phyloP scores from a whole-genome alignment of 2,888 invertebrate species.

The Pomacea canaliculata region DNA sequence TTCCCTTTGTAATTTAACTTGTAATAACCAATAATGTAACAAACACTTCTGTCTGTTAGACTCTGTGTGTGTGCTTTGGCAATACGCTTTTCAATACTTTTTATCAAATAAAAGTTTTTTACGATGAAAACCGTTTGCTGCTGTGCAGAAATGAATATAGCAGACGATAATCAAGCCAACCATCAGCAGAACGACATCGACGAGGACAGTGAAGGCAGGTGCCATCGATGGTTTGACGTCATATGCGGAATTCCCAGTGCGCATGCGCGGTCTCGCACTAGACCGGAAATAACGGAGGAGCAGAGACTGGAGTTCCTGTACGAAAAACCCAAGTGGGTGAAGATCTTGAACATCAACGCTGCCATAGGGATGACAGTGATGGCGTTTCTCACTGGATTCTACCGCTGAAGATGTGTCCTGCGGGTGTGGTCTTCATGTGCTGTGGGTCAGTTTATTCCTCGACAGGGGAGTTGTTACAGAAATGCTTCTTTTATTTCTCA shows the following conservation, averaged over 20 bases:
- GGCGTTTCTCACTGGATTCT: conserved; percentile 55
- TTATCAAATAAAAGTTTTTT: no score
- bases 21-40: no score
- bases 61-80: no score
- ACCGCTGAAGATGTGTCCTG: conserved; percentile 33
- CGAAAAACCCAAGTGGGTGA: conserved; percentile 44
- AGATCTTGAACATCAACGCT: conserved; percentile 53
- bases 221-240: conserved; percentile 42
- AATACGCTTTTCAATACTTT: no score
- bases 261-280: conserved; percentile 9
- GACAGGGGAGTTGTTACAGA: background rate
- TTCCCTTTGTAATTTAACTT: no score
- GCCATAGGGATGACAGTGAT: conserved; percentile 47
- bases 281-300: conserved; percentile 34
- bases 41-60: no score
- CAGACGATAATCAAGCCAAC: background rate
- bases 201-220: conserved; percentile 21
- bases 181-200: background rate
- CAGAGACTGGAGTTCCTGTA: conserved; percentile 43
- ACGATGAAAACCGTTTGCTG: no score
- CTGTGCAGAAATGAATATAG: background rate
- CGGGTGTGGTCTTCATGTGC: background rate
- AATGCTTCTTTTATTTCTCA: background rate
- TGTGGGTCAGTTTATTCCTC: background rate
- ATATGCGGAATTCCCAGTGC: conserved; percentile 49